A percentile compares a stretch with the other conserved stretches of the same genome.
These are phyloP conservation scores for Furnarius figulus DNA, from an alignment of 2,113 vertebrate species.

Conservation along the genomic window DNA sequence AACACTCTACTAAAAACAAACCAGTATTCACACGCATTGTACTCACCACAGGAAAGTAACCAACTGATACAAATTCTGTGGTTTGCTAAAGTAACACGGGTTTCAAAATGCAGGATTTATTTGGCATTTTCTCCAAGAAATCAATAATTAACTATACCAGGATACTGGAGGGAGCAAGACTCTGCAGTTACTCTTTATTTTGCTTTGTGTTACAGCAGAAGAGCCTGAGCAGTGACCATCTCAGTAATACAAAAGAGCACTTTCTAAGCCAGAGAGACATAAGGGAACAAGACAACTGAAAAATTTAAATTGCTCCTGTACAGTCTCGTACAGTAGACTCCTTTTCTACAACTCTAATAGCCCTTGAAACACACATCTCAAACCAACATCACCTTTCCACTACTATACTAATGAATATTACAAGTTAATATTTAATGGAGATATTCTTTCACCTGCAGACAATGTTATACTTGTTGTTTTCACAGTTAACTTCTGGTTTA, in stretches of 20 bases:
- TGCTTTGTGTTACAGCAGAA: background rate
- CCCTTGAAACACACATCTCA: background rate
- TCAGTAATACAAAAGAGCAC: accelerated
- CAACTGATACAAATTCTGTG: background rate
- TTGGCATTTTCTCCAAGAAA: background rate
- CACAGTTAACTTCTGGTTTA: background rate
- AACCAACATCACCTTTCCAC: background rate
- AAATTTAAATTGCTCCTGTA: background rate
- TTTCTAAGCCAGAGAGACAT: background rate
- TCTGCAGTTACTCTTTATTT: background rate
- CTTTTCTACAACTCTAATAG: background rate
- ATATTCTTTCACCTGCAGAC: background rate
- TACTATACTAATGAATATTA: slow-evolving; percentile 7
- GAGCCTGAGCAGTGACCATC: background rate
- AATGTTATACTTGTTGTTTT: background rate
- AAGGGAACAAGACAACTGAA: background rate
- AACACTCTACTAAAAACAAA: background rate
- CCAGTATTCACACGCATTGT: accelerated
- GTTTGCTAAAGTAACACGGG: background rate
- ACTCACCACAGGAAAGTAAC: background rate
- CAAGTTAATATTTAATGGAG: slow-evolving; percentile 34
- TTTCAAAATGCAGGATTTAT: background rate
- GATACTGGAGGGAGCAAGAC: background rate
- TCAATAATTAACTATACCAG: background rate
- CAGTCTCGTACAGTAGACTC: background rate